Evolutionary conservation across 2,113 vertebrate species (phyloP).

Genomic region (Ovibos moschatus): DNA sequence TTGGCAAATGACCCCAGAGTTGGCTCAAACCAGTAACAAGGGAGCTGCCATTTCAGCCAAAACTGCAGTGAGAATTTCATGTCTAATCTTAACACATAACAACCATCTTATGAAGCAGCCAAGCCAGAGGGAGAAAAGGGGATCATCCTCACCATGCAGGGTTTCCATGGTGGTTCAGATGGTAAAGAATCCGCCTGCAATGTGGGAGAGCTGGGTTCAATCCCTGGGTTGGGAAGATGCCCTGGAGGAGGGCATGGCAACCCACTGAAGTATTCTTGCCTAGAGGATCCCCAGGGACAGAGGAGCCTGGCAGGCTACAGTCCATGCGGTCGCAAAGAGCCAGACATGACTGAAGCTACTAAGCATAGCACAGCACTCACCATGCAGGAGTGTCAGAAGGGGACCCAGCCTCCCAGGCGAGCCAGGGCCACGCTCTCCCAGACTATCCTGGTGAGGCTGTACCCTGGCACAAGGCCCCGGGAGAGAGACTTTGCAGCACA

Average conservation of each 20-base stretch:
- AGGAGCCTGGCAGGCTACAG: not conserved
- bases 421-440: not conserved
- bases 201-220: not conserved
- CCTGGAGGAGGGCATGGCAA: not conserved
- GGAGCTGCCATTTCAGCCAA: not conserved
- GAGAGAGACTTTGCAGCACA: not conserved
- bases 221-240: not conserved
- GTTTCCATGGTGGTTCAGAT: not conserved
- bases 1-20: not conserved
- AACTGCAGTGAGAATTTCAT: not conserved
- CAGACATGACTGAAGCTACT: accelerated
- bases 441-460: accelerated
- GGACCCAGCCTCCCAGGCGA: accelerated
- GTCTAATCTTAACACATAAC: not conserved
- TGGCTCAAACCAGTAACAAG: not conserved
- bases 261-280: not conserved
- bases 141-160: not conserved
- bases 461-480: accelerated
- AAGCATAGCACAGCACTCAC: not conserved
- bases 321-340: not conserved
- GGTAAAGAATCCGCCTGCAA: not conserved
- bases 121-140: not conserved
- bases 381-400: not conserved
- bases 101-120: not conserved
- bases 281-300: not conserved